These are phyloP conservation scores for Punctoribates punctum DNA, from an alignment of 2,888 invertebrate species.

Conservation along the genomic window DNA sequence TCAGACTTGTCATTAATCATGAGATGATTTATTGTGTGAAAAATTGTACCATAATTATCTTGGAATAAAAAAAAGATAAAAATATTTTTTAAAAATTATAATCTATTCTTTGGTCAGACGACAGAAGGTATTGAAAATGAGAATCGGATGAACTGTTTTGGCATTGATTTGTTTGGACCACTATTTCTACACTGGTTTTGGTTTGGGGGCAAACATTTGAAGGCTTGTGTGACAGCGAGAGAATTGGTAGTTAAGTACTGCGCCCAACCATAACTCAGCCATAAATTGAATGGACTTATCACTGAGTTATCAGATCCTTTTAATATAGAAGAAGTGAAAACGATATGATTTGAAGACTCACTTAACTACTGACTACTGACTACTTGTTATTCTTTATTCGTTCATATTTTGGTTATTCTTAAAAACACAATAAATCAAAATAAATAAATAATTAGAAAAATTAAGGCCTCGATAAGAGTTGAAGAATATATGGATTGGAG, in stretches of 20 bases:
- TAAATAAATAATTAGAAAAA: background rate
- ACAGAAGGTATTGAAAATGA: too few relatives aligned
- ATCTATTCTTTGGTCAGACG: too few relatives aligned
- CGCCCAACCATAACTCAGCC: background rate
- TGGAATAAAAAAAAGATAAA: too few relatives aligned
- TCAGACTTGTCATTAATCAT: too few relatives aligned
- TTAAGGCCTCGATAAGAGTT: too few relatives aligned
- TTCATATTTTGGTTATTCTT: background rate
- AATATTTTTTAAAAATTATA: too few relatives aligned
- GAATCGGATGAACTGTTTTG: background rate
- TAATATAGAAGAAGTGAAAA: constrained; percentile 30
- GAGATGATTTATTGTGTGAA: too few relatives aligned
- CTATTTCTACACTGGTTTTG: background rate
- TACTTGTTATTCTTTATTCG: background rate
- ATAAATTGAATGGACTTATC: too few relatives aligned
- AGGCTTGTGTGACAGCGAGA: too few relatives aligned
- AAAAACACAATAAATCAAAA: constrained; percentile 6
- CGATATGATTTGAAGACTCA: constrained; percentile 28
- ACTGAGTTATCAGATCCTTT: constrained; percentile 7
- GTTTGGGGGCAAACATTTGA: too few relatives aligned
- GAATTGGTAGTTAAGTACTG: background rate
- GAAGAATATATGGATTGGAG: too few relatives aligned
- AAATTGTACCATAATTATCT: too few relatives aligned
- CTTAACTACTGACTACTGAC: background rate
- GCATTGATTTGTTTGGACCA: background rate